phyloP scores from a whole-genome alignment of 2,888 invertebrate species.

The Seira sanloemensis region DNA sequence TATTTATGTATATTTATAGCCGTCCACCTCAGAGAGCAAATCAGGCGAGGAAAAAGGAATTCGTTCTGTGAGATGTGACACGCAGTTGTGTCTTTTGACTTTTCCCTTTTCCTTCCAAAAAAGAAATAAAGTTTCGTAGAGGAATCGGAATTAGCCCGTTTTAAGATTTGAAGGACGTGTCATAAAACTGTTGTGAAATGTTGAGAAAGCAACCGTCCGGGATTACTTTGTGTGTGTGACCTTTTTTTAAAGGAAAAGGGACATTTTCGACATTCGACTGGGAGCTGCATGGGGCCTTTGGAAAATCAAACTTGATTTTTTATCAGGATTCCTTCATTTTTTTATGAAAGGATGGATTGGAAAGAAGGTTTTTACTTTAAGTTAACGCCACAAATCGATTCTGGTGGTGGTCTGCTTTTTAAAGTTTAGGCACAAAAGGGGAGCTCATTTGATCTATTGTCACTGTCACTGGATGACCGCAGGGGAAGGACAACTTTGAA shows the following conservation, averaged over 20 bases:
- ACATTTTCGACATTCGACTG: not conserved
- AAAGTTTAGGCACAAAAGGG: not conserved
- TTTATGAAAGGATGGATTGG: not conserved
- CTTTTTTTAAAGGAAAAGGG: not conserved
- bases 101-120: too few species aligned
- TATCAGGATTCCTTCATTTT: not conserved
- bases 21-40: too few species aligned
- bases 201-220: too few species aligned
- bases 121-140: too few species aligned
- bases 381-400: too few species aligned
- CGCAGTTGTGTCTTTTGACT: too few species aligned
- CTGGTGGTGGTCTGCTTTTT: too few species aligned
- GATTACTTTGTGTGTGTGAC: not conserved
- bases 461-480: too few species aligned
- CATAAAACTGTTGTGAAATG: constrained; percentile 44
- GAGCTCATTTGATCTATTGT: too few species aligned
- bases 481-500: too few species aligned
- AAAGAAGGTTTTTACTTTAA: not conserved
- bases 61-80: too few species aligned
- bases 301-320: not conserved
- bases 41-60: too few species aligned
- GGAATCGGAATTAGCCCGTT: constrained; percentile 30
- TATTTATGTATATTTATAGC: constrained; percentile 18
- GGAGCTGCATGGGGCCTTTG: not conserved
- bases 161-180: constrained; percentile 45